A percentile compares a stretch with the other conserved stretches of the same genome.
Conservation (phyloP, 2,888 invertebrate species). For the Daptonema setosum region DNA sequence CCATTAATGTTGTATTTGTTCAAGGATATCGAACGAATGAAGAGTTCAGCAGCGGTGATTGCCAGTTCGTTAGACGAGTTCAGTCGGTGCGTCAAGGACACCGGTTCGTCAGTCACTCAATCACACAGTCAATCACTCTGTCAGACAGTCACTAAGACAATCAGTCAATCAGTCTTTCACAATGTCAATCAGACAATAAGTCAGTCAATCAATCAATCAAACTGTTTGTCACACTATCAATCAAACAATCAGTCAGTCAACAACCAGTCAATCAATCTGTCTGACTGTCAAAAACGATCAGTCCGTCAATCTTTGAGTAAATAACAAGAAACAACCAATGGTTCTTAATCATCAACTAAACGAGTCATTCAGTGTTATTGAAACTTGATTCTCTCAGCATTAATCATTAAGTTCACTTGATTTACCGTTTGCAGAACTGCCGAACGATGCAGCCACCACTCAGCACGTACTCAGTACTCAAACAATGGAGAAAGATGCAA, state of each 20-base stretch:
- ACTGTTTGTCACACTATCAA: too few relatives aligned
- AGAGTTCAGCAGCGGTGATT: conserved; percentile 66
- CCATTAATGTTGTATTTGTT: background rate
- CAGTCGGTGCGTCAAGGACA: conserved; percentile 65
- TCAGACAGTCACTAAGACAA: too few relatives aligned
- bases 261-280: too few relatives aligned
- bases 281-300: conserved; percentile 37
- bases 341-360: too few relatives aligned
- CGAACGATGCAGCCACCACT: conserved; percentile 74
- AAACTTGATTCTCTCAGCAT: background rate
- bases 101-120: too few relatives aligned
- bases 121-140: too few relatives aligned
- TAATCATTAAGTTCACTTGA: background rate
- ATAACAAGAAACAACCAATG: too few relatives aligned
- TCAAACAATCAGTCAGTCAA: too few relatives aligned
- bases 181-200: too few relatives aligned
- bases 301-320: too few relatives aligned
- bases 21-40: conserved; percentile 41
- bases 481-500: conserved; percentile 33
- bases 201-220: too few relatives aligned
- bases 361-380: background rate
- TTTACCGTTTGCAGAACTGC: conserved; percentile 44
- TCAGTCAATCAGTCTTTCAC: too few relatives aligned
- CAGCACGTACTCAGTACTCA: conserved; percentile 63
- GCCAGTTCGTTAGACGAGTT: conserved; percentile 63